Evolutionary conservation across 2,888 invertebrate genomes (phyloP).

Genomic region (Clistopyga incitator): DNA sequence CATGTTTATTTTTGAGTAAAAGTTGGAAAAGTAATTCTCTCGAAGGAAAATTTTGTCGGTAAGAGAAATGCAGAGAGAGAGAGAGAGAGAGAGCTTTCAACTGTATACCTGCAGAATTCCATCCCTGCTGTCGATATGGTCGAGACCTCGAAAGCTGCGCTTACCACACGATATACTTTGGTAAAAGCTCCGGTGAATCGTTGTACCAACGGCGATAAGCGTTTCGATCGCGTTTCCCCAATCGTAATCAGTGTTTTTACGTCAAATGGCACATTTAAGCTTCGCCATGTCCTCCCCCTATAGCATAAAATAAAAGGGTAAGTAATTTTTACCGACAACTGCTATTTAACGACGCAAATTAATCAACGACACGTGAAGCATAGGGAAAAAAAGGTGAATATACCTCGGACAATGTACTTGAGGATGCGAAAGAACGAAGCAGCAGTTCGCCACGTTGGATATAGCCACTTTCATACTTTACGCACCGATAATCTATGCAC

Average conservation of each 20-base stretch:
- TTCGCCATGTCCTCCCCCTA: neutral
- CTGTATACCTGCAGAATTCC: neutral
- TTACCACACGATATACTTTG: neutral
- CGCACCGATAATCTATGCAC: conserved; percentile 49
- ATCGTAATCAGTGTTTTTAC: neutral
- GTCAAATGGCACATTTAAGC: neutral
- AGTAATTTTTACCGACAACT: neutral
- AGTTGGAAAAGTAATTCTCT: neutral
- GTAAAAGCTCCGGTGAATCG: neutral
- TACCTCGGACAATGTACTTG: neutral
- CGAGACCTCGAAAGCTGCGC: neutral
- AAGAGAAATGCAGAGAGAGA: neutral
- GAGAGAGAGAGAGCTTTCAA: too few species aligned
- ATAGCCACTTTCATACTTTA: conserved; percentile 44
- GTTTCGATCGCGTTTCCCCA: neutral
- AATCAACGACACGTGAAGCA: neutral
- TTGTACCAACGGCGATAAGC: conserved; percentile 4
- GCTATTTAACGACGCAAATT: conserved; percentile 4
- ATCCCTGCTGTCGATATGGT: conserved; percentile 37
- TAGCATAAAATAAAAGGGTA: neutral
- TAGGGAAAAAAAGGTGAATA: conserved; percentile 5
- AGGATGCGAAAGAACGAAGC: neutral
- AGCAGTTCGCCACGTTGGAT: neutral
- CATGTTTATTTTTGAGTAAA: neutral
- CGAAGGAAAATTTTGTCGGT: neutral